Conservation (phyloP, 2,113 vertebrate species). For the Lucifuga dentata region DNA sequence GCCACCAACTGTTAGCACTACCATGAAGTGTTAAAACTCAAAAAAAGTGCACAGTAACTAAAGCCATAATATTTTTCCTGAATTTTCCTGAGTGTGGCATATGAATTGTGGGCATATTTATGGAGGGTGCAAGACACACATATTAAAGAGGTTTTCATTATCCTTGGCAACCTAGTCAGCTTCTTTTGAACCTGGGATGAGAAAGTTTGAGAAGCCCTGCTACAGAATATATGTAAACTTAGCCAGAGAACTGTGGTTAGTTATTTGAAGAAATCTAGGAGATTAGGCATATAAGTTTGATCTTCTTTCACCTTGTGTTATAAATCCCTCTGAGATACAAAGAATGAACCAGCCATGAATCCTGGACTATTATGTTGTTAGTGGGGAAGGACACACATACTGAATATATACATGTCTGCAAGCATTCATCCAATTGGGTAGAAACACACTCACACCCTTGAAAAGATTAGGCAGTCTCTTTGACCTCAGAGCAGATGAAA, state of each 20-base stretch:
- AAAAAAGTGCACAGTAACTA: constrained; percentile 45
- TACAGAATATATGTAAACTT: constrained; percentile 57
- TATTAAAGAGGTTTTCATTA: constrained; percentile 61
- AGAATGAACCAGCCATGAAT: constrained; percentile 32
- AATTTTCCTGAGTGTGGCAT: constrained; percentile 24
- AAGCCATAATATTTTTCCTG: constrained; percentile 25
- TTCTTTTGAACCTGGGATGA: constrained; percentile 40
- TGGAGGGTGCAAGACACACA: constrained; percentile 34
- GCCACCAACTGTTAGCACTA: constrained; percentile 58
- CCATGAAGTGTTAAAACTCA: constrained; percentile 42
- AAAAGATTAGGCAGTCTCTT: constrained; percentile 23
- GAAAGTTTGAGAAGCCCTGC: constrained; percentile 37
- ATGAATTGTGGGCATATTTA: constrained; percentile 43
- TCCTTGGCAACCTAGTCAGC: constrained; percentile 40
- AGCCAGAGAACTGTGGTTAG: constrained; percentile 53
- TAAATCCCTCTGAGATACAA: constrained; percentile 52
- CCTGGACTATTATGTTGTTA: constrained; percentile 51
- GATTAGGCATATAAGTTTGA: constrained; percentile 42
- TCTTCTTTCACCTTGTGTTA: constrained; percentile 56
- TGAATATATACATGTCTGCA: constrained; percentile 25
- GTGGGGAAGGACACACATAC: constrained; percentile 36
- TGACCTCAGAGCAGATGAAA: constrained; percentile 45
- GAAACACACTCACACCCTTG: constrained; percentile 9
- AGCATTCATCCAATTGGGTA: constrained; percentile 15
- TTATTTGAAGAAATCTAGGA: constrained; percentile 56